Evolutionary conservation across 2,888 invertebrate genomes (phyloP), one percentile per base, ranked within the genome.

Genomic region (Torymus texanus): DNA sequence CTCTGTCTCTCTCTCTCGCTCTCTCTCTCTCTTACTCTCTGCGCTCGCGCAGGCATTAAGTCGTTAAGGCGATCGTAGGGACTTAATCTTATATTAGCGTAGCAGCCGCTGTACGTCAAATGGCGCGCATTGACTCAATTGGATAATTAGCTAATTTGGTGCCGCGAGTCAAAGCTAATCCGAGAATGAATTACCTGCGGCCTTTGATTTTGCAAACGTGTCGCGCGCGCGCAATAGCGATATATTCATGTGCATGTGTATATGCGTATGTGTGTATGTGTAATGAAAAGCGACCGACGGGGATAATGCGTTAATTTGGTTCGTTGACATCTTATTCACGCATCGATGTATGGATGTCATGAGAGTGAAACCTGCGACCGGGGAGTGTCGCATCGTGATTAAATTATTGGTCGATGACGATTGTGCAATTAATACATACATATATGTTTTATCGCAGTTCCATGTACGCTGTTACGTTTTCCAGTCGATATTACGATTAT

Each of bases 91-190:
- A 84, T 83, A 84, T 84, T 84, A 84, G 83, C 80, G 65, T 53
- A 82, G 82, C 81, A 80, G 82, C 84, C 81, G 29, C 5, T 29
- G 5, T 5, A 83, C 83, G 83, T 84, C 84, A 83, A 84, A 83
- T 82, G 81, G 80, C 12, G 29, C 81, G 83, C 83, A 85, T 84
- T 84, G 83, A 83, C 76, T 84, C 84, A 84, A 85, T 85, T 85
- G 84, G 73, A 85, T 84, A 84, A 85, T 85, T 85, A 84, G 82
- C 81, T 84, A 83, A 84, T 84, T 85, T 83, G 81, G 70, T 67
- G 29, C 29, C 29, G 29, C 29, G 72, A 79, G 79, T 78, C 78
- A 78, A 78, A 79, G 77, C 67, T 81, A 75, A 81, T 72, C 79
- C 67, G 74, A 66, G 79, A 79, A 81, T 53, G 75, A 78, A 78